Conservation (phyloP, 2,888 invertebrate genomes). For the Lamellibrachia columna region DNA sequence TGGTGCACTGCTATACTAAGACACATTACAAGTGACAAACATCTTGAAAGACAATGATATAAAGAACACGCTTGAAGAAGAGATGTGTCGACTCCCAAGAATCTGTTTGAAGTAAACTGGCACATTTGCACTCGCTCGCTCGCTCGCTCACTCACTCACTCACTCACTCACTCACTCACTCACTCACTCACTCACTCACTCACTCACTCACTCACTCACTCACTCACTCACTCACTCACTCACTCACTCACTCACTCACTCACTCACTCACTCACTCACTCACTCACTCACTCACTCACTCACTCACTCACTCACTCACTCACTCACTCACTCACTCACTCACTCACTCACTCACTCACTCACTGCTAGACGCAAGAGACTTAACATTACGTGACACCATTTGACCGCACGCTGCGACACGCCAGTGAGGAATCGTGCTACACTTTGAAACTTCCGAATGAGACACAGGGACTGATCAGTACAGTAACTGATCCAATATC, state of each 20-base stretch:
- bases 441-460: not conserved
- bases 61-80: no score
- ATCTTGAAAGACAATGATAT: no score
- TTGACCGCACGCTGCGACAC: not conserved
- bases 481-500: conserved; percentile 16
- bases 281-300: conserved; percentile 1
- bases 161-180: no score
- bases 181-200: no score
- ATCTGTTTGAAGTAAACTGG: no score
- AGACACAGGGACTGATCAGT: not conserved
- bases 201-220: not conserved
- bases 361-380: not conserved
- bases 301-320: conserved; percentile 1
- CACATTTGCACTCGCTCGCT: no score
- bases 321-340: not conserved
- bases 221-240: not conserved
- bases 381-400: not conserved
- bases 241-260: conserved; percentile 1
- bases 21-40: no score
- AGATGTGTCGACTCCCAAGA: no score
- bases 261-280: not conserved
- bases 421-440: not conserved
- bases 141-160: no score
- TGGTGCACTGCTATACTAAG: no score
- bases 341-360: not conserved